These are phyloP conservation scores for Erethizon dorsatum DNA, from an alignment of 2,797 vertebrate species.

Conservation along the genomic window DNA sequence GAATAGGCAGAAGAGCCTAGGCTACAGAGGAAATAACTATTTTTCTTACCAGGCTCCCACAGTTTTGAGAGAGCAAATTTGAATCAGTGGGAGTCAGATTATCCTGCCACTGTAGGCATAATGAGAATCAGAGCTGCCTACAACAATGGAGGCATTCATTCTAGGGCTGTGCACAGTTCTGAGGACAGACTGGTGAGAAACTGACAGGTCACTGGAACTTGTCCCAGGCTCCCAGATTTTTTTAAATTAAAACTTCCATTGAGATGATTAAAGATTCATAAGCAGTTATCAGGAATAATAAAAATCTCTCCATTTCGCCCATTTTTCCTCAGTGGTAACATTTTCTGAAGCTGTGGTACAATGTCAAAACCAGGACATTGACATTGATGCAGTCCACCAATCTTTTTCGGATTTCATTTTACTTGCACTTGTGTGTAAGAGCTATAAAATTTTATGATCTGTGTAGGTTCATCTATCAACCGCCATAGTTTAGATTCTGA, in stretches of 20 bases:
- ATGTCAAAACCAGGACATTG: not conserved
- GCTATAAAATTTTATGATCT: not conserved
- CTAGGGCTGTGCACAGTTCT: not conserved
- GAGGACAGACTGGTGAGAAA: not conserved
- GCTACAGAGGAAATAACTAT: conserved; percentile 33
- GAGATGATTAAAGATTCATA: conserved; percentile 26
- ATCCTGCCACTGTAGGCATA: conserved; percentile 44
- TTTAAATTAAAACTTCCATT: conserved; percentile 1
- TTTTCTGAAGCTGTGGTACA: not conserved
- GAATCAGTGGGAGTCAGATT: conserved; percentile 48
- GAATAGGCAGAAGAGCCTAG: conserved; percentile 62
- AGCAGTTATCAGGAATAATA: conserved; percentile 33
- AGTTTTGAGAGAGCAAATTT: conserved; percentile 67
- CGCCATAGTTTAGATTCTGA: not conserved
- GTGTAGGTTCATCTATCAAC: not conserved
- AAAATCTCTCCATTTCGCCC: not conserved
- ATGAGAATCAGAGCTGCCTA: conserved; percentile 59
- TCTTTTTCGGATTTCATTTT: not conserved
- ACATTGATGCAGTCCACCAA: not conserved
- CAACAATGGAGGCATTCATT: not conserved
- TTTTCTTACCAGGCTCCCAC: conserved; percentile 67
- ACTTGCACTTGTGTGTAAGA: not conserved
- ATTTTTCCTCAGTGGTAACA: not conserved
- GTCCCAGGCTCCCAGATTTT: not conserved
- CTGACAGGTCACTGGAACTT: not conserved